Conservation (phyloP, 2,113 vertebrate species). For the Chloebia gouldiae region DNA sequence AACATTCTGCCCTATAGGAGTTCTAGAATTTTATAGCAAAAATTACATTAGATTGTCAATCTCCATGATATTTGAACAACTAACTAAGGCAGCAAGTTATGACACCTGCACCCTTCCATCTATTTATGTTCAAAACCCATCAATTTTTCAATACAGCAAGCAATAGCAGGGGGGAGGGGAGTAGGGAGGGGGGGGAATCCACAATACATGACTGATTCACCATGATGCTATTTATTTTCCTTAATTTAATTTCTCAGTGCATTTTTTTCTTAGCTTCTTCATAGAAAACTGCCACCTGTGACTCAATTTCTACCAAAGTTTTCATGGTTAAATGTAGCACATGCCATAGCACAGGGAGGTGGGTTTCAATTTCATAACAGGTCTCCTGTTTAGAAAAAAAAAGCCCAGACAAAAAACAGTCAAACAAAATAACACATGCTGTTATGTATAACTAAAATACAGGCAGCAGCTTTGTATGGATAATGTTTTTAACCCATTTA, state of each 20-base stretch:
- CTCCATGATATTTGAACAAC: not conserved
- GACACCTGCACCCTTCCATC: not conserved
- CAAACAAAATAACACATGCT: not conserved
- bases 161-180: accelerated
- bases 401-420: not conserved
- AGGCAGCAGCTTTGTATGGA: not conserved
- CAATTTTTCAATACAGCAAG: not conserved
- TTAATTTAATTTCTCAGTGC: not conserved
- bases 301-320: not conserved
- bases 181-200: too few species aligned
- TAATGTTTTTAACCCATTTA: not conserved
- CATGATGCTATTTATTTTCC: not conserved
- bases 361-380: not conserved
- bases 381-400: not conserved
- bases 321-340: not conserved
- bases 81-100: not conserved
- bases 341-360: not conserved
- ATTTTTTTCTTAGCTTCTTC: not conserved
- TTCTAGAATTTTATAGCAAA: not conserved
- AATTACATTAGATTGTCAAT: not conserved
- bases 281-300: not conserved
- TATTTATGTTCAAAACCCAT: not conserved
- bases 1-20: not conserved
- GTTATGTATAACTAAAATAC: not conserved
- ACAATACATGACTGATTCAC: not conserved